Base-by-base conservation (phyloP, 1,140 invertebrate genomes). In the Archivesica marissinica region DNA sequence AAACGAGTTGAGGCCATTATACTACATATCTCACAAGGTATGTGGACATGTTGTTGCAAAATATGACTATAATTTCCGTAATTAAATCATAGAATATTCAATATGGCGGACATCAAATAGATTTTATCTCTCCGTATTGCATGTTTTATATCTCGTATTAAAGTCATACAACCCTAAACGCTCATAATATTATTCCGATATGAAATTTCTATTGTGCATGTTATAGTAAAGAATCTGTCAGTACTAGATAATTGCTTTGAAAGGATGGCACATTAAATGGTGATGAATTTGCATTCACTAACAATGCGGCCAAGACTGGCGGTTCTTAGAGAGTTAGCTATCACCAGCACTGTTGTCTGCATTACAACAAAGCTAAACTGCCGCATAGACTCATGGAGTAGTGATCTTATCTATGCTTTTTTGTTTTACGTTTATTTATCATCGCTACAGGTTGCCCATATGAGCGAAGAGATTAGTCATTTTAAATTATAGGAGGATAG, bases 61-160 rank as follows among this genome's bases (percentile, higher is more conserved):
- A 72, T 72, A 72, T 72, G 28, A 28, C 44, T 47, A 30, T 72
- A 72, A 61, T 77, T 59, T 59, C 77, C 77, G 59, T 79, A 79
- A 64, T 79, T 79, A 66, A 79, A 79, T 79, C 23, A 79, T 68
- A 33, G 41, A 79, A 79, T 66, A 79, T 79, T 79, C 77, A 79
- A 66, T 30, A 64, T 79, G 77, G 61, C 35, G 20, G 61, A 79
- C 77, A 44, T 79, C 77, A 66, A 79, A 79, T 33, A 79, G 77
- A 79, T 79, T 30, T 68, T 50, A 79, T 76, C 74, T 35, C 50
- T 0, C 7, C 74, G 41, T 33, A 79, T 68, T 66, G 77, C 77
- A 66, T 66, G 77, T 79, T 79, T 79, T 64, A 79, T 64, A 56
- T 23, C 54, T 35, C 13, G 47, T 59, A 61, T 79, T 47, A 66